These are phyloP conservation scores for Lycocorax pyrrhopterus DNA, from an alignment of 2,113 vertebrate genomes.

Conservation along the genomic window DNA sequence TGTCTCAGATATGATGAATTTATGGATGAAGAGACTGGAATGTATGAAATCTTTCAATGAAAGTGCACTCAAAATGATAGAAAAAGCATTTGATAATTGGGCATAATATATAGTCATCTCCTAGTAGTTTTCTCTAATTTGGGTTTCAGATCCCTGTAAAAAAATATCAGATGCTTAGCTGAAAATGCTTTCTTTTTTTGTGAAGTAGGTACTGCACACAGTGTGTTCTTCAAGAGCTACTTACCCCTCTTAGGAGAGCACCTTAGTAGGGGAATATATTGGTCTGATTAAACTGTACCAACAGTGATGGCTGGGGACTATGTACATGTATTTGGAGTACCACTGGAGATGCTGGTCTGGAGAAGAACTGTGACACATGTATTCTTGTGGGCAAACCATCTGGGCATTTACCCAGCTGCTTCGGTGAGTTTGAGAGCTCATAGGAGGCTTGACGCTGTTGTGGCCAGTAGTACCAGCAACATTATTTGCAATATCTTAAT, in stretches of 20 bases:
- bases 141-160: slow-evolving; percentile 19
- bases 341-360: not conserved
- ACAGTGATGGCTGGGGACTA: not conserved
- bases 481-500: not conserved
- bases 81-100: slow-evolving; percentile 40
- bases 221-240: not conserved
- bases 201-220: not conserved
- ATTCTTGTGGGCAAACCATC: not conserved
- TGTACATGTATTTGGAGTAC: not conserved
- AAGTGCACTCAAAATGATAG: not conserved
- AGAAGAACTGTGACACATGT: not conserved
- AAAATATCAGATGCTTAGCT: slow-evolving; percentile 15
- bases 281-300: not conserved
- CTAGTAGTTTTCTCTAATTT: slow-evolving; percentile 44
- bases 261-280: not conserved
- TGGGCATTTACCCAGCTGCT: not conserved
- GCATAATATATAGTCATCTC: not conserved
- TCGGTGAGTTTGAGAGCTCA: not conserved
- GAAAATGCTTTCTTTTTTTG: slow-evolving; percentile 40
- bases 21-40: not conserved
- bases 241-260: not conserved
- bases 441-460: not conserved
- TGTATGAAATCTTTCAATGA: not conserved
- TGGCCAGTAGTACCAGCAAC: not conserved
- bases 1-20: not conserved